Conservation (phyloP, 2,888 invertebrate species). For the Pandemis heparana region DNA sequence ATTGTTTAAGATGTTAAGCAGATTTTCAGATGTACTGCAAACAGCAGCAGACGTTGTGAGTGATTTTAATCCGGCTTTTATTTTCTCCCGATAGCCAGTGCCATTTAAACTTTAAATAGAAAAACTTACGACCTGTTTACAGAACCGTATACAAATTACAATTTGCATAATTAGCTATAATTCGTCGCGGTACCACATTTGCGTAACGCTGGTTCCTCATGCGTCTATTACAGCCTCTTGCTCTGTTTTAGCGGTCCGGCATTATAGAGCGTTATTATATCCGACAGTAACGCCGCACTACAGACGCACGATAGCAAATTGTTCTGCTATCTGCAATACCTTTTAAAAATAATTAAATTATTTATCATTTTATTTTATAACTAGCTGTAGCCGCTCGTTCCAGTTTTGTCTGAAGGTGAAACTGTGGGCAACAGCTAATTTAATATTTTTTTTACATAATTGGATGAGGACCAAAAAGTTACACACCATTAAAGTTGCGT, state of each 20-base stretch:
- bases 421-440: no score
- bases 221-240: not conserved
- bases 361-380: no score
- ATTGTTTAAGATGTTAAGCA: slow-evolving; percentile 75
- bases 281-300: no score
- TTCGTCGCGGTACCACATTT: slow-evolving; percentile 21
- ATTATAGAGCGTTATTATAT: not conserved
- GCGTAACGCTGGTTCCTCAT: not conserved
- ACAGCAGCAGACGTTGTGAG: slow-evolving; percentile 85
- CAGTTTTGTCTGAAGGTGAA: no score
- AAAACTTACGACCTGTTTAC: slow-evolving; percentile 7
- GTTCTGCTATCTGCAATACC: no score
- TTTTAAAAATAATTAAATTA: no score
- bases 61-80: slow-evolving; percentile 46
- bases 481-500: no score
- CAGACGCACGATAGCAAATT: no score
- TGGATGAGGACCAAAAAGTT: no score
- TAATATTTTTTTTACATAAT: no score
- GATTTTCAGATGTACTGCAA: slow-evolving; percentile 85
- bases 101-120: slow-evolving; percentile 25
- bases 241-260: not conserved
- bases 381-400: no score
- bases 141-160: not conserved
- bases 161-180: slow-evolving; percentile 38
- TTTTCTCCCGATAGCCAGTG: slow-evolving; percentile 12